A percentile compares a stretch with the other conserved stretches of the same genome.
phyloP scores from a whole-genome alignment of 1,140 invertebrate genomes.

The Cotesia vestalis region DNA sequence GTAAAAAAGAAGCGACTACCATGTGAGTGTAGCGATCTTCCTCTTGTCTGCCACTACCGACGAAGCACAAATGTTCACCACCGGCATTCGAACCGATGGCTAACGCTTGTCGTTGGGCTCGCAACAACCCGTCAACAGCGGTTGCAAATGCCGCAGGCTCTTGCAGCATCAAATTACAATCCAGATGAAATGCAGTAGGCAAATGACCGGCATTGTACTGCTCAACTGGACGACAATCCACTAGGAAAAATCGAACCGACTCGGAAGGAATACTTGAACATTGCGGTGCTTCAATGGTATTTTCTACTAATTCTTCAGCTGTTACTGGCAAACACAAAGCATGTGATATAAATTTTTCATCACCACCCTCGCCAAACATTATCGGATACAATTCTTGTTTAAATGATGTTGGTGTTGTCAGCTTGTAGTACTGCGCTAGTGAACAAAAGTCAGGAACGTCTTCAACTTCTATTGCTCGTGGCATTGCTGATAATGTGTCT shows the following conservation, averaged over 20 bases:
- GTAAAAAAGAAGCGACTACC: slow-evolving; percentile 97
- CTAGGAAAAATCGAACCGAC: slow-evolving; percentile 90
- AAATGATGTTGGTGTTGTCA: slow-evolving; percentile 92
- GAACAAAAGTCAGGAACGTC: slow-evolving; percentile 98
- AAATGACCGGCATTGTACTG: slow-evolving; percentile 97
- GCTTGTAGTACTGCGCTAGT: slow-evolving; percentile 91
- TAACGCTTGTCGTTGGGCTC: slow-evolving; percentile 89
- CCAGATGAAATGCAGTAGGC: slow-evolving; percentile 96
- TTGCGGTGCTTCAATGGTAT: slow-evolving; percentile 71
- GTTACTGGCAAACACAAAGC: slow-evolving; percentile 94
- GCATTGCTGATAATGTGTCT: slow-evolving; percentile 79
- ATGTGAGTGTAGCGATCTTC: slow-evolving; percentile 98
- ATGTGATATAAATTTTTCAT: slow-evolving; percentile 75
- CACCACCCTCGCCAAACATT: slow-evolving; percentile 69
- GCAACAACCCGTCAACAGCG: slow-evolving; percentile 91
- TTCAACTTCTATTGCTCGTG: slow-evolving; percentile 85
- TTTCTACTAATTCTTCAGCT: slow-evolving; percentile 84
- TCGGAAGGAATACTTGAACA: slow-evolving; percentile 66
- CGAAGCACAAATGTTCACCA: slow-evolving; percentile 96
- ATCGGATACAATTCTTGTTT: slow-evolving; percentile 76
- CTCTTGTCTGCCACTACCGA: slow-evolving; percentile 93
- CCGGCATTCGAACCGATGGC: slow-evolving; percentile 88
- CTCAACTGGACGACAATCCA: slow-evolving; percentile 95
- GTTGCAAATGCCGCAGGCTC: slow-evolving; percentile 94
- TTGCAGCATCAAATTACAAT: slow-evolving; percentile 96